phyloP scores from a whole-genome alignment of 2,797 vertebrate species.

The Enteromius unitaeniatus region DNA sequence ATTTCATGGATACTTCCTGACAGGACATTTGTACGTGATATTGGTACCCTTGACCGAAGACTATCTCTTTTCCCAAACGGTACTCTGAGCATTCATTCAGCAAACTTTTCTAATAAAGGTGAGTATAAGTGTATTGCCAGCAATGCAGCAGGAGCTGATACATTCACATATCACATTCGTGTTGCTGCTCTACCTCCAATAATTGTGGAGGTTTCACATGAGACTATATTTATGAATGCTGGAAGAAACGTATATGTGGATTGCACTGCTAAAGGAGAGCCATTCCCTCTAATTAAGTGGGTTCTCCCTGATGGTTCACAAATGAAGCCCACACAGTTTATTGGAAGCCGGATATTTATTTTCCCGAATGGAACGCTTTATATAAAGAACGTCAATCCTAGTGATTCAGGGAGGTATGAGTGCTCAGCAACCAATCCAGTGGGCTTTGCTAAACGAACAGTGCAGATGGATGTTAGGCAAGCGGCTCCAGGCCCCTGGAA shows the following conservation, averaged over 20 bases:
- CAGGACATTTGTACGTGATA: constrained; percentile 75
- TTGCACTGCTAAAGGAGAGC: constrained; percentile 80
- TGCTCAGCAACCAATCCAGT: constrained; percentile 78
- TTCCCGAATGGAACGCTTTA: constrained; percentile 83
- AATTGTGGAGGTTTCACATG: constrained; percentile 71
- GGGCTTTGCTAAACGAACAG: constrained; percentile 73
- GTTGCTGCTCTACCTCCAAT: constrained; percentile 79
- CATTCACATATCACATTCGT: constrained; percentile 79
- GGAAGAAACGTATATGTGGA: constrained; percentile 77
- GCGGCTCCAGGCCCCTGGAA: constrained; percentile 62
- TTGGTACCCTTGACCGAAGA: constrained; percentile 57
- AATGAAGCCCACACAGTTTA: constrained; percentile 79
- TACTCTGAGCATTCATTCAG: constrained; percentile 75
- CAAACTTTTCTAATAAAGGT: constrained; percentile 81
- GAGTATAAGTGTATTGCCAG: constrained; percentile 85
- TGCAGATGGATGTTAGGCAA: constrained; percentile 74
- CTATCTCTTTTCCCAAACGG: constrained; percentile 77
- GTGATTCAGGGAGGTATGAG: constrained; percentile 79
- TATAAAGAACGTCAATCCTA: constrained; percentile 69
- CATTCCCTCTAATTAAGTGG: constrained; percentile 78
- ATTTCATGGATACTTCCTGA: constrained; percentile 85
- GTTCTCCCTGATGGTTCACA: constrained; percentile 72
- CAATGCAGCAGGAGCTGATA: constrained; percentile 82
- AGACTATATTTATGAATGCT: constrained; percentile 69
- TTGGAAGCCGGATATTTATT: constrained; percentile 77